Conservation (phyloP, 2,888 invertebrate species). For the Morpho deidamia region DNA sequence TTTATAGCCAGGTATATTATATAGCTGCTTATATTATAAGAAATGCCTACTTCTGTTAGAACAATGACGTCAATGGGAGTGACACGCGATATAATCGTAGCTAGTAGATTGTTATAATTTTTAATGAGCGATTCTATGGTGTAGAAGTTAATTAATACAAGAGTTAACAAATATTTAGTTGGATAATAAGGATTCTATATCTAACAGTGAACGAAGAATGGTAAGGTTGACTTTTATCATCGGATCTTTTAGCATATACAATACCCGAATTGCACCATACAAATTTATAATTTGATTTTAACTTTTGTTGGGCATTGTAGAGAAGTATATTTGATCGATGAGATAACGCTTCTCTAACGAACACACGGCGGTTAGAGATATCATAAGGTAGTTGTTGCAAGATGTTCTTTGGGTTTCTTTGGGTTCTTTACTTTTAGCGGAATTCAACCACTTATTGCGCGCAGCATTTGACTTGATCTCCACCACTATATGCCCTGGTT, state of each 20-base stretch:
- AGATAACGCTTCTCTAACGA: slow-evolving; percentile 24
- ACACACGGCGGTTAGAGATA: too few species aligned
- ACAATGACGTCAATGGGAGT: too few species aligned
- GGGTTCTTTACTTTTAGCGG: slow-evolving; percentile 17
- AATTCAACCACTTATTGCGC: slow-evolving; percentile 20
- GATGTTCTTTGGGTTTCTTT: slow-evolving; percentile 15
- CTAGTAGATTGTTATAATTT: slow-evolving; percentile 21
- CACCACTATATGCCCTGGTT: background rate
- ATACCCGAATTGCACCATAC: slow-evolving; percentile 25
- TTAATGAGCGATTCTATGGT: slow-evolving; percentile 22
- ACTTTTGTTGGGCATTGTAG: slow-evolving; percentile 17
- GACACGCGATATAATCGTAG: too few species aligned
- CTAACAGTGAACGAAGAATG: too few species aligned
- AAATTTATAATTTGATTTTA: slow-evolving; percentile 18
- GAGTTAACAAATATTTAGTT: too few species aligned
- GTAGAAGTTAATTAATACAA: slow-evolving; percentile 17
- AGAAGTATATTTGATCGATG: slow-evolving; percentile 20
- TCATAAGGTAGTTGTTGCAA: too few species aligned
- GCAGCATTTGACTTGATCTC: slow-evolving; percentile 18
- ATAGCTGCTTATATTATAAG: slow-evolving; percentile 18
- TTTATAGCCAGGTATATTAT: slow-evolving; percentile 26
- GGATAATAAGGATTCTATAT: too few species aligned
- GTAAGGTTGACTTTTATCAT: slow-evolving; percentile 18
- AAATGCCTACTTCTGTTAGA: too few species aligned
- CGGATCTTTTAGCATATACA: slow-evolving; percentile 19